These are phyloP conservation scores for Drosophila hydei DNA, from an alignment of 1,140 invertebrate genomes.

Conservation along the genomic window DNA sequence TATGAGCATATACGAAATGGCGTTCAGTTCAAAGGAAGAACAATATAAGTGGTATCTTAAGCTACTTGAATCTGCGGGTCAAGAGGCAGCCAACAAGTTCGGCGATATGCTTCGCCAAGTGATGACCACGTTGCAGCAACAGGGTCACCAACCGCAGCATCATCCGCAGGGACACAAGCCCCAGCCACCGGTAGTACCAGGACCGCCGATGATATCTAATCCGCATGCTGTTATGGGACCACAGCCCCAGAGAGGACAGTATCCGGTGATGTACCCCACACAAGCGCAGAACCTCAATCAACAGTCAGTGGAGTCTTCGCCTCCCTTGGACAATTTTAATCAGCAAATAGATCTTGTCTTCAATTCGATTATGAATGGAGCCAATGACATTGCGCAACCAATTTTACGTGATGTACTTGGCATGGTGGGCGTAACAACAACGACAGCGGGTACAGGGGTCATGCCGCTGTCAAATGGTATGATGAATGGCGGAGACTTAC, in stretches of 20 bases:
- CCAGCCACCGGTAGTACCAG: conserved; percentile 40
- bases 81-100: conserved; percentile 82
- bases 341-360: conserved; percentile 83
- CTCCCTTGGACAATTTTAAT: conserved; percentile 80
- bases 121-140: conserved; percentile 70
- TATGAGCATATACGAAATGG: conserved; percentile 83
- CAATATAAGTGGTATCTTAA: conserved; percentile 83
- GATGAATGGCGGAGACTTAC: conserved; percentile 53
- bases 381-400: conserved; percentile 79
- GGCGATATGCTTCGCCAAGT: conserved; percentile 79
- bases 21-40: conserved; percentile 79
- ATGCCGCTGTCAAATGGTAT: conserved; percentile 56
- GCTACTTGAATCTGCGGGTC: conserved; percentile 76
- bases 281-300: conserved; percentile 48
- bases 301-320: conserved; percentile 62
- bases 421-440: conserved; percentile 60
- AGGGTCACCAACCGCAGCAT: conserved; percentile 45
- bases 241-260: conserved; percentile 67
- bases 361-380: conserved; percentile 81
- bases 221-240: conserved; percentile 50
- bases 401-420: conserved; percentile 77
- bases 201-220: conserved; percentile 60
- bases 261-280: conserved; percentile 58
- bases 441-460: conserved; percentile 13
- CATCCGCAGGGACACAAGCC: conserved; percentile 50